Conservation (phyloP, 2,797 vertebrate genomes). For the Morus bassanus region DNA sequence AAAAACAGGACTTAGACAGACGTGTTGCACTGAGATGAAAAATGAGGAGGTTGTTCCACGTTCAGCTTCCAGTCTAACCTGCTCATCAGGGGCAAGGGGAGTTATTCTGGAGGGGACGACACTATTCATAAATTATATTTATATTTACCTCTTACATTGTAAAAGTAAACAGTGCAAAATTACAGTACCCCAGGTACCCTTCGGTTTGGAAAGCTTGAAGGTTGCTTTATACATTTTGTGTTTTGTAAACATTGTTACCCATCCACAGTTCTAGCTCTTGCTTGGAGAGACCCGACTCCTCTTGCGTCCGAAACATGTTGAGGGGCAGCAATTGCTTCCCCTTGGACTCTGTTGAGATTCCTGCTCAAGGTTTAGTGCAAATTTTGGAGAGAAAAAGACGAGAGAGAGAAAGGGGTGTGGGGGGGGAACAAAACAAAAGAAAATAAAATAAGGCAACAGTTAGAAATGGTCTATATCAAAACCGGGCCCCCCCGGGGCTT, state of each 20-base stretch:
- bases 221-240: conserved; percentile 62
- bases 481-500: conserved; percentile 68
- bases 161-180: conserved; percentile 77
- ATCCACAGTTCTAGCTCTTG: conserved; percentile 66
- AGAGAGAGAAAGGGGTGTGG: neutral
- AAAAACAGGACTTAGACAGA: conserved; percentile 64
- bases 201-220: conserved; percentile 50
- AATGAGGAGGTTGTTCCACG: conserved; percentile 33
- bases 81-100: conserved; percentile 30
- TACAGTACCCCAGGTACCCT: conserved; percentile 61
- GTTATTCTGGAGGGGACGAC: conserved; percentile 24
- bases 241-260: conserved; percentile 79
- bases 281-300: conserved; percentile 43
- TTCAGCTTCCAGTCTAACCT: conserved; percentile 73
- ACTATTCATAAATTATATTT: conserved; percentile 72
- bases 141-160: conserved; percentile 70
- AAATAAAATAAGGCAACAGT: conserved; percentile 88
- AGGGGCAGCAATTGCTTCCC: conserved; percentile 25
- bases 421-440: conserved; percentile 66
- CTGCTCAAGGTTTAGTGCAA: conserved; percentile 88
- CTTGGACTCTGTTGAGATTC: conserved; percentile 54
- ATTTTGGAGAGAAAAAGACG: conserved; percentile 75
- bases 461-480: conserved; percentile 83
- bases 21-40: conserved; percentile 53
- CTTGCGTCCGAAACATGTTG: conserved; percentile 14